A percentile compares a stretch with the other conserved stretches of the same genome.
Conservation (phyloP, 2,888 invertebrate species). For the Micoletzkya japonica region DNA sequence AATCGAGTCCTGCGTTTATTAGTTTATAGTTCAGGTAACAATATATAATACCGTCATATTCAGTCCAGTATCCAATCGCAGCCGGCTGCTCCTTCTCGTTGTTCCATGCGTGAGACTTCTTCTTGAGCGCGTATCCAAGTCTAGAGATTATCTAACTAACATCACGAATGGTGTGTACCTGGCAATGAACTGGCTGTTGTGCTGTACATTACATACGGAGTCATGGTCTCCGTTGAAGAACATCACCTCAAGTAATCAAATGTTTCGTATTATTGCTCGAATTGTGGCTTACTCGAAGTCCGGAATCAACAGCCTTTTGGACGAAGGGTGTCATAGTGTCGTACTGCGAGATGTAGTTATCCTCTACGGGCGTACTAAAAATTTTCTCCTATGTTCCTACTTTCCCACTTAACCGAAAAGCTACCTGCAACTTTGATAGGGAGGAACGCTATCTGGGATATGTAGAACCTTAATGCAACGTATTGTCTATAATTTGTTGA, state of each 20-base stretch:
- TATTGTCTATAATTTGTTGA: background rate
- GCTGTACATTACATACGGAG: slow-evolving; percentile 68
- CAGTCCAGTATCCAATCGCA: slow-evolving; percentile 50
- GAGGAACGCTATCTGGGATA: slow-evolving; percentile 42
- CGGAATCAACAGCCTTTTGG: slow-evolving; percentile 12
- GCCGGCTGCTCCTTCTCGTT: slow-evolving; percentile 44
- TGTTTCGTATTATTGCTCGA: no score
- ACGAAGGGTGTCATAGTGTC: slow-evolving; percentile 31
- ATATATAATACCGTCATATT: slow-evolving; percentile 44
- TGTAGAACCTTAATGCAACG: slow-evolving; percentile 35
- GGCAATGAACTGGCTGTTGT: slow-evolving; percentile 67
- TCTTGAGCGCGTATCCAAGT: background rate
- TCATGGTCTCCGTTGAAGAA: slow-evolving; percentile 69
- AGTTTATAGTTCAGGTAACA: background rate
- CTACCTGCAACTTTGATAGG: slow-evolving; percentile 50
- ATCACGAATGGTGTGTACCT: slow-evolving; percentile 38
- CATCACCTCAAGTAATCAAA: slow-evolving; percentile 50
- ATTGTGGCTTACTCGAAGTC: background rate
- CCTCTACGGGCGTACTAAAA: slow-evolving; percentile 26
- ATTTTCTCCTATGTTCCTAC: background rate
- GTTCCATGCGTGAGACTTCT: slow-evolving; percentile 31
- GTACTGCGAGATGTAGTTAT: slow-evolving; percentile 35
- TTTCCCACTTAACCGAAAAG: no score
- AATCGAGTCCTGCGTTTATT: slow-evolving; percentile 45
- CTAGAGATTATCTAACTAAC: background rate